Evolutionary conservation across 2,797 vertebrate genomes (phyloP).

Genomic region (Melopsittacus undulatus): DNA sequence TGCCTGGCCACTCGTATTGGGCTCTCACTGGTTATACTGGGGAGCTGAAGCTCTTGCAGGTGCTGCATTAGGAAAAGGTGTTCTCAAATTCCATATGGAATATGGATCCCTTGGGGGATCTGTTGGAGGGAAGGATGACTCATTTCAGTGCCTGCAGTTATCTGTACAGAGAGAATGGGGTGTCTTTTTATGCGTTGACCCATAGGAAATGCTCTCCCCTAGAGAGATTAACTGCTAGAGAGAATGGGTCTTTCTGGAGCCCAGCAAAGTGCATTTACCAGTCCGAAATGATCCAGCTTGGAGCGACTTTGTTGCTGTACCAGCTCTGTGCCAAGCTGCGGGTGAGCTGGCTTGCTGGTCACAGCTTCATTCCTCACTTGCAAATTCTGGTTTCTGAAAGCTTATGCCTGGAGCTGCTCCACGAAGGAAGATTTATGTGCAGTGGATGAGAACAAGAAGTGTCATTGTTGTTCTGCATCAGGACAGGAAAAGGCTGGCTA

Average conservation of each 20-base stretch:
- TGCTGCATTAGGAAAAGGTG: not conserved
- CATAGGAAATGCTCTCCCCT: not conserved
- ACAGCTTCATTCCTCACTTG: not conserved
- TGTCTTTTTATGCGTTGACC: fast-evolving
- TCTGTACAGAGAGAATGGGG: no score
- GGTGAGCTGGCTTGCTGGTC: constrained; percentile 7
- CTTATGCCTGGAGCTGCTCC: not conserved
- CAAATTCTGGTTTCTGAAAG: not conserved
- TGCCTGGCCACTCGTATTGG: not conserved
- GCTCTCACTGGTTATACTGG: not conserved
- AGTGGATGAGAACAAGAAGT: constrained; percentile 45
- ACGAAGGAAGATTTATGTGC: constrained; percentile 26
- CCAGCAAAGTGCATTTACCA: not conserved
- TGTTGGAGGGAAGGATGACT: not conserved
- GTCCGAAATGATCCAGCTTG: not conserved
- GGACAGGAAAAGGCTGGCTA: constrained; percentile 55
- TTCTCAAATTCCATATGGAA: not conserved
- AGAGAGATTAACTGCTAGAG: not conserved
- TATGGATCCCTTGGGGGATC: not conserved
- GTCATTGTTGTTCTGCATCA: constrained; percentile 2
- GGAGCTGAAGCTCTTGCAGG: not conserved
- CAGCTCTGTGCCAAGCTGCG: not conserved
- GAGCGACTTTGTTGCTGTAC: not conserved
- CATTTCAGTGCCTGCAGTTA: not conserved
- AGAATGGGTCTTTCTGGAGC: not conserved